Evolutionary conservation across 2,888 invertebrate genomes (phyloP).

Genomic region (Eupelmus urozonus): DNA sequence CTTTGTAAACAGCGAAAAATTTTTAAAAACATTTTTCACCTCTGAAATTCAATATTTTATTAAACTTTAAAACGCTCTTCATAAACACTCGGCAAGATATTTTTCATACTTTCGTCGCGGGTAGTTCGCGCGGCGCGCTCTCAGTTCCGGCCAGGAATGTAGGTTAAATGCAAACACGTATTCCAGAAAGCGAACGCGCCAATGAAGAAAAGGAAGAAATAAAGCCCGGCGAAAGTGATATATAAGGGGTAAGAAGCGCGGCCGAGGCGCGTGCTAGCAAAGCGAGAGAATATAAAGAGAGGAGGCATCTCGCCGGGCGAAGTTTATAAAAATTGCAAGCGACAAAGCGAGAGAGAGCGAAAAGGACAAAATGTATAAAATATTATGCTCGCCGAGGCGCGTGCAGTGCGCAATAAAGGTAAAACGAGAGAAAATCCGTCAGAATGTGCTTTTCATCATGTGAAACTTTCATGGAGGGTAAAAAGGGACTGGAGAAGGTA

Average conservation of each 20-base stretch:
- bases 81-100: slow-evolving; percentile 14
- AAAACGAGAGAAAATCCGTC: slow-evolving; percentile 55
- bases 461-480: slow-evolving; percentile 49
- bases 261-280: too few species aligned
- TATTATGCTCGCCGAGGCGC: slow-evolving; percentile 4
- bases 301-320: slow-evolving; percentile 23
- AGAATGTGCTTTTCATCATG: slow-evolving; percentile 58
- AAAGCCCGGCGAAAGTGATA: neutral
- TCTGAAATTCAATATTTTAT: neutral
- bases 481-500: neutral
- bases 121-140: neutral
- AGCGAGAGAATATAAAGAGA: slow-evolving; percentile 5
- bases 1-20: neutral
- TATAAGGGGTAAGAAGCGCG: slow-evolving; percentile 4
- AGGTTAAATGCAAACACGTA: slow-evolving; percentile 57
- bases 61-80: neutral
- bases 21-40: too few species aligned
- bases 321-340: slow-evolving; percentile 56
- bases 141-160: slow-evolving; percentile 24
- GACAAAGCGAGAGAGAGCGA: slow-evolving; percentile 23
- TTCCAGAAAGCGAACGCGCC: slow-evolving; percentile 35
- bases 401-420: slow-evolving; percentile 41
- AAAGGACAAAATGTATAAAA: slow-evolving; percentile 14
- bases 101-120: slow-evolving; percentile 26
- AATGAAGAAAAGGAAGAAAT: slow-evolving; percentile 28